Conservation (phyloP, 1,140 invertebrate genomes). For the Heliconius hewitsoni region DNA sequence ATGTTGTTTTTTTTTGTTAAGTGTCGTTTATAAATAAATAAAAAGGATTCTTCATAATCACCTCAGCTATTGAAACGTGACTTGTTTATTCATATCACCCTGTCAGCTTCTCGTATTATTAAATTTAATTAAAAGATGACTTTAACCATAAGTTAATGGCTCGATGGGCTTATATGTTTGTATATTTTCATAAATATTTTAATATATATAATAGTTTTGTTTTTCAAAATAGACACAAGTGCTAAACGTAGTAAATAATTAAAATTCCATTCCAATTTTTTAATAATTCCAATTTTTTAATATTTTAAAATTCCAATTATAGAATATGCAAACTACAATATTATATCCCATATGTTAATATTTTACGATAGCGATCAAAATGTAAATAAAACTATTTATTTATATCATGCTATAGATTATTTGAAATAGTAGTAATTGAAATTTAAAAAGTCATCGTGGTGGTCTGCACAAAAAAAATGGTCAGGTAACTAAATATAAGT, state of each 20-base stretch:
- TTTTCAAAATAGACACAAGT: too few species aligned
- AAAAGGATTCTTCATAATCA: constrained; percentile 23
- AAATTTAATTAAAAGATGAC: constrained; percentile 33
- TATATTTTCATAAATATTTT: not conserved
- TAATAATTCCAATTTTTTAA: too few species aligned
- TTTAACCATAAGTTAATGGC: constrained; percentile 11
- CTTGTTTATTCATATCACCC: constrained; percentile 21
- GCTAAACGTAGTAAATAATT: too few species aligned
- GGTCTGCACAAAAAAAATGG: not conserved
- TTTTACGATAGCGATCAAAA: not conserved
- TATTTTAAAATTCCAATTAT: too few species aligned
- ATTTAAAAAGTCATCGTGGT: not conserved
- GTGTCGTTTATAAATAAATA: not conserved
- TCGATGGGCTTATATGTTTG: constrained; percentile 6
- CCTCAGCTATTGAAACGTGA: constrained; percentile 18
- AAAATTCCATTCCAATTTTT: too few species aligned
- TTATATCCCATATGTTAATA: not conserved
- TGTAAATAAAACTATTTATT: not conserved
- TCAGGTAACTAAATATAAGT: not conserved
- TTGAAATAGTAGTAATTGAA: not conserved
- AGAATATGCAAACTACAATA: not conserved
- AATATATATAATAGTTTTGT: not conserved
- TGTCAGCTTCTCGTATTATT: constrained; percentile 11
- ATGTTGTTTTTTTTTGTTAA: not conserved
- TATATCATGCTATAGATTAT: not conserved